Base-by-base conservation (phyloP, 2,113 vertebrate genomes). In the Pterocles orientalis region DNA sequence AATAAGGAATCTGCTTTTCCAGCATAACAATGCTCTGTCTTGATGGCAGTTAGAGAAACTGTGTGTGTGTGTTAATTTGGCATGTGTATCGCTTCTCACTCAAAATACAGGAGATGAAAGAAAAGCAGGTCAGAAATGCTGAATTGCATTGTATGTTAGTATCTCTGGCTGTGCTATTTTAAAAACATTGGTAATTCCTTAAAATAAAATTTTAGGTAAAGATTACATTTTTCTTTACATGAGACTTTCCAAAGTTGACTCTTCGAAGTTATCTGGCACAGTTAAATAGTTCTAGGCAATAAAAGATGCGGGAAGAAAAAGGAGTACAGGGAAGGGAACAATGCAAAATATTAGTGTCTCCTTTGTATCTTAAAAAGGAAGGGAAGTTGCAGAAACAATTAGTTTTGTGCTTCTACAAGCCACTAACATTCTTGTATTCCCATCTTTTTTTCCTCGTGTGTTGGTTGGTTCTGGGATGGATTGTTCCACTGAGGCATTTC, bases 381-480 rank as follows among this genome's bases (percentile, higher is more conserved):
- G 14, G 14, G 10, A 65, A n/a, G n/a, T 48, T 85, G 19, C 36
- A 78, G 50, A 94, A 64, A 45, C 3, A 25, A 5, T n/a, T 51
- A 16, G 2, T 71, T 89, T 79, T 34, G 9, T 62, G 33, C 23
- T 71, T 87, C 51, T 71, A 4, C 7, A 60, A 79, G 34, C 29
- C 14, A 34, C 95, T 90, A 98, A 56, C 97, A 97, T 94, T 98
- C 96, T 83, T 98, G 91, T 82, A 97, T 92, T 73, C 75, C 75
- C 19, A 75, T 93, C 51, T 89, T 96, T 51, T 96, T 91, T 71
- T 94, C 91, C 16, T 64, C 83, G 1, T 75, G 14, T 6, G 86
- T 93, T 69, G 54, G n/a, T 61, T 95, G 76, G 36, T 84, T 96
- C 39, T 97, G 95, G 76, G 92, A 10, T 77, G 88, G 65, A 60